phyloP scores from a whole-genome alignment of 2,888 invertebrate species.

The Andrena praecox region DNA sequence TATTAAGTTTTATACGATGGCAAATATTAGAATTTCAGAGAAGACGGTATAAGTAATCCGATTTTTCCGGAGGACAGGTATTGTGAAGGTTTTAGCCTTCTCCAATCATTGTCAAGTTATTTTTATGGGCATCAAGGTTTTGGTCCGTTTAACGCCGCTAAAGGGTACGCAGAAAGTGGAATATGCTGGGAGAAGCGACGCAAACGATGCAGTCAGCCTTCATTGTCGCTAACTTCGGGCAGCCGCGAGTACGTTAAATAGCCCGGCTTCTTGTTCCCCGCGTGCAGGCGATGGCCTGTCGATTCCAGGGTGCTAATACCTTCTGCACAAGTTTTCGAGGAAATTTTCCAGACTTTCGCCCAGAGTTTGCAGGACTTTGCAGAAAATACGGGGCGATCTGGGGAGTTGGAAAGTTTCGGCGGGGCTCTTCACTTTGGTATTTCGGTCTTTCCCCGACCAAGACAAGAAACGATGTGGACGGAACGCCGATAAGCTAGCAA shows the following conservation, averaged over 20 bases:
- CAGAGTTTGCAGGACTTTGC: conserved; percentile 59
- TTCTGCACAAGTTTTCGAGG: conserved; percentile 49
- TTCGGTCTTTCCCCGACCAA: conserved; percentile 25
- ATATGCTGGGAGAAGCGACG: background rate
- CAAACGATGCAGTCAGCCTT: background rate
- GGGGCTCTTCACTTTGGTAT: conserved; percentile 48
- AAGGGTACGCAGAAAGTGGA: background rate
- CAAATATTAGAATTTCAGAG: too few relatives aligned
- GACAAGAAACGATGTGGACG: conserved; percentile 41
- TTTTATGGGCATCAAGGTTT: background rate
- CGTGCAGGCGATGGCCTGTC: conserved; percentile 30
- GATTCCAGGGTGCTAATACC: conserved; percentile 57
- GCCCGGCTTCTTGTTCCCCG: conserved; percentile 13
- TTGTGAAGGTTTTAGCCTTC: background rate
- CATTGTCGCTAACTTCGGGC: conserved; percentile 26
- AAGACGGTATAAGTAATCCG: too few relatives aligned
- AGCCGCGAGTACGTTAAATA: conserved; percentile 39
- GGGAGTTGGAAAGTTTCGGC: conserved; percentile 55
- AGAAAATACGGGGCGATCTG: conserved; percentile 59
- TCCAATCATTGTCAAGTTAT: background rate
- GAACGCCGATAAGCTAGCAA: conserved; percentile 36
- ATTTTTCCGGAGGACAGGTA: background rate
- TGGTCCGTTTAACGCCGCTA: background rate
- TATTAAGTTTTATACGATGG: too few relatives aligned
- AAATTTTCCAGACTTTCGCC: conserved; percentile 63